A percentile compares a stretch with the other conserved stretches of the same genome.
These are phyloP conservation scores for Hybognathus amarus DNA, from an alignment of 2,797 vertebrate species.

Conservation along the genomic window DNA sequence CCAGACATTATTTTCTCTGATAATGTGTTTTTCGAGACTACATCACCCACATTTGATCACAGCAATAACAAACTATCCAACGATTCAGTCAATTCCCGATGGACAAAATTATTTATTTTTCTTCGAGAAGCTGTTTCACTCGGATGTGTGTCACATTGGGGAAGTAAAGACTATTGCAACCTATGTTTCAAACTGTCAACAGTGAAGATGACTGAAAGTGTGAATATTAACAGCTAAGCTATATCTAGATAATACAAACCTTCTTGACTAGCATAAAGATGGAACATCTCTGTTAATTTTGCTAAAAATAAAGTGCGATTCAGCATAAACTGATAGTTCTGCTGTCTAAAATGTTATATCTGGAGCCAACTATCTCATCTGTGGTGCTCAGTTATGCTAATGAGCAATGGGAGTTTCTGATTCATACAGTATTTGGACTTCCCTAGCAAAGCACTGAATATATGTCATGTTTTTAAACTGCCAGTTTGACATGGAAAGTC, in stretches of 20 bases:
- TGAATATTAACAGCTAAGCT: background rate
- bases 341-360: slow-evolving; percentile 1
- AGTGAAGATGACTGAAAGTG: background rate
- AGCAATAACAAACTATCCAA: too few species aligned
- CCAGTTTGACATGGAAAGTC: slow-evolving; percentile 24
- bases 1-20: too few species aligned
- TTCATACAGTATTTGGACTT: slow-evolving; percentile 11
- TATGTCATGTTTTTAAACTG: slow-evolving; percentile 26
- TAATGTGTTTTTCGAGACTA: too few species aligned
- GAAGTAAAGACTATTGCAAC: too few species aligned
- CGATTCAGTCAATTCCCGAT: too few species aligned
- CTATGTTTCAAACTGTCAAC: background rate
- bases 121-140: too few species aligned
- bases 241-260: background rate
- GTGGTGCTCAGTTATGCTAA: slow-evolving; percentile 63
- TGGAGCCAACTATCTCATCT: slow-evolving; percentile 27
- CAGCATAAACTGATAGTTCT: background rate
- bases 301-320: background rate
- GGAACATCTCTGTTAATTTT: background rate
- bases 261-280: background rate
- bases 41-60: too few species aligned
- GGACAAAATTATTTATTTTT: too few species aligned
- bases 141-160: too few species aligned
- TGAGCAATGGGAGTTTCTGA: slow-evolving; percentile 63
- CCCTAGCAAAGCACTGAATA: slow-evolving; percentile 7